Evolutionary conservation across 1,140 invertebrate species (phyloP), one percentile per base, ranked within the genome.

Genomic region (Cepaea nemoralis): DNA sequence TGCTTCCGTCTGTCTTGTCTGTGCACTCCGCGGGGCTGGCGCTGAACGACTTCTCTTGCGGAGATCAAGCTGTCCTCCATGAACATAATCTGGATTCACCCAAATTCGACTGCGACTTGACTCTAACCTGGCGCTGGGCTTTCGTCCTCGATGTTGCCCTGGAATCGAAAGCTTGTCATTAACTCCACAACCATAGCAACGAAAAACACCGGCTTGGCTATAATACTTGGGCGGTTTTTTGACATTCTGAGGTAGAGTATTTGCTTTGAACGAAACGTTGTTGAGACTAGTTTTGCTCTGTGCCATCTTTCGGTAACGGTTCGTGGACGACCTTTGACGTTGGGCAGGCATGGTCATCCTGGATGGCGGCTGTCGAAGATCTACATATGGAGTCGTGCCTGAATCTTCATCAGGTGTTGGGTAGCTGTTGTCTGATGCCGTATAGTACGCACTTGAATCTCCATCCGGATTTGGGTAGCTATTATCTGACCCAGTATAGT

Each of bases 351-450:
- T 55, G 50, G 19, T 55, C 16, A 55, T 55, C 50, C 16, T 55
- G n/a, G n/a, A n/a, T n/a, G n/a, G n/a, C n/a, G n/a, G 45, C 8
- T 8, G 45, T 19, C 8, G 19, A 48, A 27, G 27, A 27, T 31
- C 27, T 63, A 63, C 6, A 63, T 6, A 31, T 16, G 59, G 59
- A 63, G 1, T 63, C 27, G n/a, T 27, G 5, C 24, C 27, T n/a
- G 71, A 48, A 3, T 22, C 14, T 22, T 16, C n/a, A 10, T 19
- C 16, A n/a, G 71, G 2, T 8, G 37, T 45, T 1, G 19, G 39
- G 24, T 27, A 74, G 24, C 71, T 74, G 42, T 31, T 74, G n/a
- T 74, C 71, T 6, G 71, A 48, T 8, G 71, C 69, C 24, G 45
- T 48, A 19, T 12, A 48, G 19, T 48, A 48, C n/a, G 45, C 6